Conservation (phyloP, 2,797 vertebrate species). For the Malurus splendens region DNA sequence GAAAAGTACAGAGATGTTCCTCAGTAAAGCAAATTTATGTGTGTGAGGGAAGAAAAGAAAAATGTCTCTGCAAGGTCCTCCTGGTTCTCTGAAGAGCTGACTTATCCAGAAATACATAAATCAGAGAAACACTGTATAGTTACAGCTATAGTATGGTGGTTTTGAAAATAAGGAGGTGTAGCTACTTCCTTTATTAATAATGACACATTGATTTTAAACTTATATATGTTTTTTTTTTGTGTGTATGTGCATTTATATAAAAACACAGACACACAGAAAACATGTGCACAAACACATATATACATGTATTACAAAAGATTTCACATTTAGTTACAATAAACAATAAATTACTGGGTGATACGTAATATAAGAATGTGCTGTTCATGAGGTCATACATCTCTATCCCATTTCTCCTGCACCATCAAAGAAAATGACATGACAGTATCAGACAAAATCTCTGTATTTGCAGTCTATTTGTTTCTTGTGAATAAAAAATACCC, state of each 20-base stretch:
- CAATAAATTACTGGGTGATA: neutral
- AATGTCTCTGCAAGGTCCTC: neutral
- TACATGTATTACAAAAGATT: neutral
- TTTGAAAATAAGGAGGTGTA: neutral
- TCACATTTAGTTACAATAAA: neutral
- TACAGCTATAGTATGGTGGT: neutral
- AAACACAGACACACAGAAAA: neutral
- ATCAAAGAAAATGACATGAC: neutral
- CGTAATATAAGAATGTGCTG: neutral
- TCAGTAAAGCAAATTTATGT: neutral
- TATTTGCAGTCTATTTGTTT: neutral
- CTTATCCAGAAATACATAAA: neutral
- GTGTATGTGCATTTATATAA: neutral
- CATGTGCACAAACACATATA: rapidly evolving
- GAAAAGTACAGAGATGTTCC: neutral
- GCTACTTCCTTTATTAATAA: neutral
- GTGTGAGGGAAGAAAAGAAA: neutral
- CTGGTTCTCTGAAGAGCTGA: neutral
- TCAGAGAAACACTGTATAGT: neutral
- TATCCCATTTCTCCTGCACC: neutral
- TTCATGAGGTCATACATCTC: neutral
- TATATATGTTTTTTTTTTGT: neutral
- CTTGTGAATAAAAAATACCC: rapidly evolving
- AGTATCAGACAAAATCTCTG: neutral
- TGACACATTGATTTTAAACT: neutral